phyloP scores from a whole-genome alignment of 2,797 vertebrate species.

The Catharus ustulatus region DNA sequence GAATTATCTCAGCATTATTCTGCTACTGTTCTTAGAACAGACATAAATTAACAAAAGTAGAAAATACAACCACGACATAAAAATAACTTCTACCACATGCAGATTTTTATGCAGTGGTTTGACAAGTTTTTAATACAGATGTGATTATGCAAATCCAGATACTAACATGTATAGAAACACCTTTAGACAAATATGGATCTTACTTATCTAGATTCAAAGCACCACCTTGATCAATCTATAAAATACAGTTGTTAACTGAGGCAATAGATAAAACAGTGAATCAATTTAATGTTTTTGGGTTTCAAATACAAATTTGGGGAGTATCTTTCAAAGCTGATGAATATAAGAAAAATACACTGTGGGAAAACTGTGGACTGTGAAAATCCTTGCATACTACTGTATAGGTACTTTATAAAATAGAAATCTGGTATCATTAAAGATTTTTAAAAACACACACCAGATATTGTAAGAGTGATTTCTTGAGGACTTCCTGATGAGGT shows the following conservation, averaged over 20 bases:
- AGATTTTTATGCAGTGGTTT: background rate
- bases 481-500: slow-evolving; percentile 82
- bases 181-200: background rate
- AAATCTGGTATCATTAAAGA: background rate
- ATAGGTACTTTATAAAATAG: background rate
- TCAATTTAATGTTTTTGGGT: fast-evolving
- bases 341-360: background rate
- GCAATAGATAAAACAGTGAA: background rate
- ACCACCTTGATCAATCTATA: background rate
- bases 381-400: background rate
- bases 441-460: slow-evolving; percentile 80
- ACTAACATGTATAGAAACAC: background rate
- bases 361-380: background rate
- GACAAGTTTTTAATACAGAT: background rate
- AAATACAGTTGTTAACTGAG: background rate
- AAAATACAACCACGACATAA: background rate
- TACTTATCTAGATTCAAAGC: background rate
- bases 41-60: background rate
- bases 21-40: background rate
- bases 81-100: background rate
- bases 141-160: background rate
- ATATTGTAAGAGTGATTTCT: slow-evolving; percentile 98
- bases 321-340: background rate
- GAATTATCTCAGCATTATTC: background rate
- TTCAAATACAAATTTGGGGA: background rate